These are phyloP conservation scores for Montipora cactus DNA, from an alignment of 64 coral and sea anemone genomes.

Conservation along the genomic window DNA sequence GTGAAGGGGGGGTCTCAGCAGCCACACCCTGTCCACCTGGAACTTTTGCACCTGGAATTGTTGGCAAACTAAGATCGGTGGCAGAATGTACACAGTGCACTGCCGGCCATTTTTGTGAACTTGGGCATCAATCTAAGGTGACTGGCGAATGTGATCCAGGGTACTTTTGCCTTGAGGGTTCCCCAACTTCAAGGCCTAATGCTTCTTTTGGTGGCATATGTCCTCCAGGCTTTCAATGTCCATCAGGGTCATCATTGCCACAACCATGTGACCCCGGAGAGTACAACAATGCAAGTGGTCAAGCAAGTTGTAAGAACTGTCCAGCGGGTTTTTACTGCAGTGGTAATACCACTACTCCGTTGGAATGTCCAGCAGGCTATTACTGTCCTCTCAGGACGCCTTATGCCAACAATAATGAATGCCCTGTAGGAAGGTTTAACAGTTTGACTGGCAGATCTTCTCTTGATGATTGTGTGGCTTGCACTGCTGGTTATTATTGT, in stretches of 20 bases:
- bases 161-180: slow-evolving; percentile 87
- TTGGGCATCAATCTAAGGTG: slow-evolving; percentile 74
- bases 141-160: slow-evolving; percentile 75
- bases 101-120: slow-evolving; percentile 76
- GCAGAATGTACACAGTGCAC: slow-evolving; percentile 77
- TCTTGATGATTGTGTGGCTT: slow-evolving; percentile 68
- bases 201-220: slow-evolving; percentile 83
- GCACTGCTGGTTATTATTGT: slow-evolving; percentile 92
- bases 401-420: slow-evolving; percentile 72
- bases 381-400: slow-evolving; percentile 82
- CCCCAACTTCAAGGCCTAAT: slow-evolving; percentile 71
- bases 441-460: slow-evolving; percentile 84
- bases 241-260: slow-evolving; percentile 73
- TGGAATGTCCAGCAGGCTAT: slow-evolving; percentile 83
- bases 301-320: slow-evolving; percentile 68
- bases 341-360: slow-evolving; percentile 90
- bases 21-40: slow-evolving; percentile 73
- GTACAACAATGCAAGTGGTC: slow-evolving; percentile 90
- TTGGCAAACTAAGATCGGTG: slow-evolving; percentile 52
- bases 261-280: slow-evolving; percentile 78
- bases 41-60: slow-evolving; percentile 72
- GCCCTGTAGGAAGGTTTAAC: slow-evolving; percentile 87
- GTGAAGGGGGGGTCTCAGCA: slow-evolving; percentile 59
- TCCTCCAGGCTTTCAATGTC: slow-evolving; percentile 85
- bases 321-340: slow-evolving; percentile 91